Conservation (phyloP, 2,888 invertebrate genomes). For the Sesamia inferens region DNA sequence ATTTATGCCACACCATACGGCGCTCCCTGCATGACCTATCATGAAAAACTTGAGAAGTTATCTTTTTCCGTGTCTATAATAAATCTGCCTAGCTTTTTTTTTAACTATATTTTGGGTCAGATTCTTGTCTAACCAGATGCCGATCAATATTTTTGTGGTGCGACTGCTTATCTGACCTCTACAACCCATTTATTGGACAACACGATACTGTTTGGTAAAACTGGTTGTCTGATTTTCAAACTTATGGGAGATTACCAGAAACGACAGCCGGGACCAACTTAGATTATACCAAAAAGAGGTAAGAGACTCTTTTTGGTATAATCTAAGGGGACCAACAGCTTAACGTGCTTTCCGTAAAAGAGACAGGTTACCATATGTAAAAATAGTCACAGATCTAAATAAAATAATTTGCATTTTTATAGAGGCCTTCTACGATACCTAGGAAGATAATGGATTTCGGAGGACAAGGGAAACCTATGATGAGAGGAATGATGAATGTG, state of each 20-base stretch:
- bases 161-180: neutral
- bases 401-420: slow-evolving; percentile 28
- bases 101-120: neutral
- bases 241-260: neutral
- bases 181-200: neutral
- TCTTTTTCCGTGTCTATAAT: neutral
- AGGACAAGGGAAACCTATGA: slow-evolving; percentile 5
- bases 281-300: no score
- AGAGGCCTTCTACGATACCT: slow-evolving; percentile 70
- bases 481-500: slow-evolving; percentile 37
- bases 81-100: neutral
- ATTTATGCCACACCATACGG: neutral
- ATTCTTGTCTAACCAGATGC: neutral
- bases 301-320: no score
- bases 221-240: neutral
- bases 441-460: slow-evolving; percentile 58
- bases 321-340: no score
- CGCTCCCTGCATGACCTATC: no score
- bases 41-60: neutral
- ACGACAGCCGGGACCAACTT: neutral
- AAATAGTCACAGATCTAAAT: neutral
- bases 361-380: neutral
- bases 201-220: neutral
- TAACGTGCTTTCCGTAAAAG: no score
- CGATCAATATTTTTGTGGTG: neutral